phyloP scores from a whole-genome alignment of 23 tunicate genomes.

The Oikopleura albicans region DNA sequence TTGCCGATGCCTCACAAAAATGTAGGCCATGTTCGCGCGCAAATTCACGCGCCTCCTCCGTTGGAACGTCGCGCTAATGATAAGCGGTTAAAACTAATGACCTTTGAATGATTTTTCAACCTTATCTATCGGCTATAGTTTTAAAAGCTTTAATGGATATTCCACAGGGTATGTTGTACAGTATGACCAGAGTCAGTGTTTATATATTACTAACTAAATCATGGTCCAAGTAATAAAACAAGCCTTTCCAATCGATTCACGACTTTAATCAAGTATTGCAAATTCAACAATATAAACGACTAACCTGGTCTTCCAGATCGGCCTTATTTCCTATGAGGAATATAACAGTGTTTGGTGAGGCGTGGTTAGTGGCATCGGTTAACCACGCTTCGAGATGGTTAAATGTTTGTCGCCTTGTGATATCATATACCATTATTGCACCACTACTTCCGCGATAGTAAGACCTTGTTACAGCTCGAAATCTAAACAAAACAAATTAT shows the following conservation, averaged over 20 bases:
- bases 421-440: constrained; percentile 96
- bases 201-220: too few relatives aligned
- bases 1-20: constrained; percentile 30
- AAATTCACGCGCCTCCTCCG: constrained; percentile 23
- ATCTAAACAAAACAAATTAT: constrained; percentile 24
- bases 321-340: constrained; percentile 24
- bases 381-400: constrained; percentile 20
- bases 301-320: constrained; percentile 20
- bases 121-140: too few relatives aligned
- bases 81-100: background rate
- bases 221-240: too few relatives aligned
- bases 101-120: too few relatives aligned
- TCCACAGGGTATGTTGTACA: too few relatives aligned
- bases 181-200: too few relatives aligned
- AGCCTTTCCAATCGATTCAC: too few relatives aligned
- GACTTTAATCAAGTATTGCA: too few relatives aligned
- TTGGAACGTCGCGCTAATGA: constrained; percentile 4
- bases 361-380: constrained; percentile 18
- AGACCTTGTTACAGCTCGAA: constrained; percentile 76
- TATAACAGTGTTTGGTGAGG: constrained; percentile 19
- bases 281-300: too few relatives aligned
- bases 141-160: too few relatives aligned
- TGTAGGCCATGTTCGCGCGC: constrained; percentile 21
- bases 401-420: constrained; percentile 40
- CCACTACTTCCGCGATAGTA: constrained; percentile 97